A percentile compares a stretch with the other conserved stretches of the same genome.
These are phyloP conservation scores for Lepisosteus osseus DNA, from an alignment of 2,113 vertebrate genomes.

Conservation along the genomic window DNA sequence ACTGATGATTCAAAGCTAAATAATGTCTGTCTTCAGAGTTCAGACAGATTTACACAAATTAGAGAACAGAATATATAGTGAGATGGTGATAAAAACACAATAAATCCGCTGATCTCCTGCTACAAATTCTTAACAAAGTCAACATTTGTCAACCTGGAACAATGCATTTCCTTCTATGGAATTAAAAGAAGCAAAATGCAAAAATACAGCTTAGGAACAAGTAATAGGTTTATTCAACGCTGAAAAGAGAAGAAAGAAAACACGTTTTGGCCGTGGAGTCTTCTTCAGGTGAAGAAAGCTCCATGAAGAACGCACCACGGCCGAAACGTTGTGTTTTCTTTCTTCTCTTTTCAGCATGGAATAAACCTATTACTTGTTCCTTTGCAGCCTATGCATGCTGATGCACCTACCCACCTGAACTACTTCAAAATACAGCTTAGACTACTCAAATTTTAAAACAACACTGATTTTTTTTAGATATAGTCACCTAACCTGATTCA, in stretches of 20 bases:
- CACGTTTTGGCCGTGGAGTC: no score
- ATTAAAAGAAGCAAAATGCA: background rate
- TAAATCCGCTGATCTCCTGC: background rate
- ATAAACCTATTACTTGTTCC: no score
- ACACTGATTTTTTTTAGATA: background rate
- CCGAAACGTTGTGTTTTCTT: no score
- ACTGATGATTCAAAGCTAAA: constrained; percentile 52
- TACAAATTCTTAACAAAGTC: constrained; percentile 1
- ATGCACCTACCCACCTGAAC: no score
- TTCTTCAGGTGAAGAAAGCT: no score
- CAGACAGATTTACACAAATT: constrained; percentile 62
- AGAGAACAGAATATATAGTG: constrained; percentile 34
- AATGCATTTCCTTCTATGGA: background rate
- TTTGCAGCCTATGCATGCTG: no score
- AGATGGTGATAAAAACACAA: constrained; percentile 38
- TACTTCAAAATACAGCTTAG: background rate
- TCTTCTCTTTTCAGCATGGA: no score
- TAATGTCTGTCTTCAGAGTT: constrained; percentile 39
- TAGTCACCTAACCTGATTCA: no score
- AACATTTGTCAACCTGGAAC: background rate
- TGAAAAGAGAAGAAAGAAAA: no score
- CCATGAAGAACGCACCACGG: no score
- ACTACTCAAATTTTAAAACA: background rate
- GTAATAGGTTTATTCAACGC: no score
- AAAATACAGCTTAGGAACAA: no score